Evolutionary conservation across 2,888 invertebrate species (phyloP), one percentile per base, ranked within the genome.

Genomic region (Hecatera dysodea): DNA sequence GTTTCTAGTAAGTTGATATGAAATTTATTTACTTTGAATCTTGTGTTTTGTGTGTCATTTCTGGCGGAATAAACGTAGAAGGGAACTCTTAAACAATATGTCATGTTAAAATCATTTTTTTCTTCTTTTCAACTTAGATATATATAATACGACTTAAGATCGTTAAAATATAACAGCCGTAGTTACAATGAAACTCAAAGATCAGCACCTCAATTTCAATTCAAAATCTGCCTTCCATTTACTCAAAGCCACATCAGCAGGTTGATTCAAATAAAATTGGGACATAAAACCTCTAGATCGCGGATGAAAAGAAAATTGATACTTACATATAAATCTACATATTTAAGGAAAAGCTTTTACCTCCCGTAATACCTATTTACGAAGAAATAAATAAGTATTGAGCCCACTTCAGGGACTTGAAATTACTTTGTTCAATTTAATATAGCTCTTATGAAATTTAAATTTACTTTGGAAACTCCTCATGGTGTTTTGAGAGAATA

Each of bases 241-340:
- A 24, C 7, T 11, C n/a, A 19, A 53, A 39, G 8, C n/a, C 17
- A 33, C 12, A 12, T 71, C n/a, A 27, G 50, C 22, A 22, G 12
- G 6, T 44, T 27, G 50, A 50, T 29, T 44, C 17, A 57, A 72
- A 63, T 50, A 24, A 62, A 62, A 75, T 78, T 44, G 52, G 27
- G 29, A 36, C 55, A 39, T 24, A 73, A 72, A 78, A 56, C 55
- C 46, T 72, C 48, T 15, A 59, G 42, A 60, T 53, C 36, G 24
- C 15, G 39, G 12, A 27, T 64, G 36, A 55, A 79, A 75, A 64
- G 42, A 64, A 75, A 75, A 61, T 61, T 74, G 80, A 74, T 76
- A 76, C 67, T 27, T 27, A 61, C 60, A 50, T 78, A 78, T 73
- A 75, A 75, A 75, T 79, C 55, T 75, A 79, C 75, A 79, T 76